These are phyloP conservation scores for Cistogaster globosa DNA, from an alignment of 2,888 invertebrate genomes.

Conservation along the genomic window DNA sequence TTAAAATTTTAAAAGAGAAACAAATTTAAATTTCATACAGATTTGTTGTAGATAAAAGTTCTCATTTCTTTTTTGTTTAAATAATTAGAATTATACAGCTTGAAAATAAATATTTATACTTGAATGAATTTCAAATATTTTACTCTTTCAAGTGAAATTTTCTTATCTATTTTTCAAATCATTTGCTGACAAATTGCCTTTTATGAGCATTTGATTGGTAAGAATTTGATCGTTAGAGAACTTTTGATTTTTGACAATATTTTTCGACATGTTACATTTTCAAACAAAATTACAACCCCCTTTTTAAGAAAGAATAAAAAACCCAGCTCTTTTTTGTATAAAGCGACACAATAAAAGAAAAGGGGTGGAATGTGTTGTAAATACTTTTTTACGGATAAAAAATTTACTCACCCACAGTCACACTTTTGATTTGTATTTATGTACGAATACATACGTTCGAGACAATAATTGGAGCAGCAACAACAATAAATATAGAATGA, in stretches of 20 bases:
- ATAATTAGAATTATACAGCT: constrained; percentile 34
- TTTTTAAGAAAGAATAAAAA: neutral
- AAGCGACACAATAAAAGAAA: constrained; percentile 10
- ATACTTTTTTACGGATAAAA: neutral
- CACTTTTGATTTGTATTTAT: neutral
- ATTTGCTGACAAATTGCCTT: constrained; percentile 42
- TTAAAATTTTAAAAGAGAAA: neutral
- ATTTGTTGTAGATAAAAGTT: constrained; percentile 3
- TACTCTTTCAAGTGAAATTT: neutral
- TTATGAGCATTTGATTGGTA: constrained; percentile 46
- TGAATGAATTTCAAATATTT: constrained; percentile 21
- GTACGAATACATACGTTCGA: neutral
- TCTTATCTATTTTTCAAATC: constrained; percentile 46
- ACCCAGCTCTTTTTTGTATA: neutral
- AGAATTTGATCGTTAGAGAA: constrained; percentile 37
- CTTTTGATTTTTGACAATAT: constrained; percentile 37
- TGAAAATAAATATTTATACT: constrained; percentile 41
- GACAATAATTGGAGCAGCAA: constrained; percentile 6
- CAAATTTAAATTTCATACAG: constrained; percentile 27
- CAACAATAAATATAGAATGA: constrained; percentile 40
- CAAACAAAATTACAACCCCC: constrained; percentile 5
- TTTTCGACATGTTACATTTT: neutral
- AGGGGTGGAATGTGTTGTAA: constrained; percentile 33
- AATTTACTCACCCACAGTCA: constrained; percentile 1
- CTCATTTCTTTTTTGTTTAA: neutral